These are phyloP conservation scores for Phania funesta DNA, from an alignment of 2,888 invertebrate genomes.

Conservation along the genomic window DNA sequence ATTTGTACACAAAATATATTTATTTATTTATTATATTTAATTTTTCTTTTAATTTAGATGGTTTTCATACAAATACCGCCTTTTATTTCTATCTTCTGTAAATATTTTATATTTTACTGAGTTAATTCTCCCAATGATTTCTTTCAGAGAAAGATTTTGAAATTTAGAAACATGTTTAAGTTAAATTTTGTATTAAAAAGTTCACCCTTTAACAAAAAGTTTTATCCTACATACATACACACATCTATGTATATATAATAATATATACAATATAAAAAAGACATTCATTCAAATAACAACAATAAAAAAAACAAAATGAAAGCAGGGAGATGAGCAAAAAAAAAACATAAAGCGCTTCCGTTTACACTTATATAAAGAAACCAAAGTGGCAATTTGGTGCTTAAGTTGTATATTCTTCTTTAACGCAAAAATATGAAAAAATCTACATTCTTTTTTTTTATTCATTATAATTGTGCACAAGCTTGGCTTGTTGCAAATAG, in stretches of 20 bases:
- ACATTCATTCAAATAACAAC: slow-evolving; percentile 25
- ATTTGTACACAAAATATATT: too few relatives aligned
- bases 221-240: not conserved
- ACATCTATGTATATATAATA: not conserved
- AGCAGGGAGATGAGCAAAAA: slow-evolving; percentile 23
- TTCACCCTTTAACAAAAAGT: slow-evolving; percentile 51
- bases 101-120: slow-evolving; percentile 16
- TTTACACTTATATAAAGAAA: slow-evolving; percentile 59
- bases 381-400: slow-evolving; percentile 66
- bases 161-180: slow-evolving; percentile 31
- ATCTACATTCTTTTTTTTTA: slow-evolving; percentile 9
- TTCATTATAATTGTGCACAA: slow-evolving; percentile 65
- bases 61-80: too few relatives aligned
- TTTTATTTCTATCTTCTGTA: too few relatives aligned
- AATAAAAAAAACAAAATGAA: not conserved
- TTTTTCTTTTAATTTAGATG: too few relatives aligned
- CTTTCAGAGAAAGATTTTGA: not conserved
- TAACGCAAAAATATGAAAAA: slow-evolving; percentile 36
- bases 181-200: slow-evolving; percentile 63
- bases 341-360: slow-evolving; percentile 60
- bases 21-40: too few relatives aligned
- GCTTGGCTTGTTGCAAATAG: slow-evolving; percentile 53
- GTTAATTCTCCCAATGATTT: not conserved
- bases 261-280: slow-evolving; percentile 42
- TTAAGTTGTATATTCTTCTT: slow-evolving; percentile 61